Percentiles rank a stretch among this genome's conserved stretches.
Conservation (phyloP, 2,888 invertebrate genomes). For the Venusia cambrica region DNA sequence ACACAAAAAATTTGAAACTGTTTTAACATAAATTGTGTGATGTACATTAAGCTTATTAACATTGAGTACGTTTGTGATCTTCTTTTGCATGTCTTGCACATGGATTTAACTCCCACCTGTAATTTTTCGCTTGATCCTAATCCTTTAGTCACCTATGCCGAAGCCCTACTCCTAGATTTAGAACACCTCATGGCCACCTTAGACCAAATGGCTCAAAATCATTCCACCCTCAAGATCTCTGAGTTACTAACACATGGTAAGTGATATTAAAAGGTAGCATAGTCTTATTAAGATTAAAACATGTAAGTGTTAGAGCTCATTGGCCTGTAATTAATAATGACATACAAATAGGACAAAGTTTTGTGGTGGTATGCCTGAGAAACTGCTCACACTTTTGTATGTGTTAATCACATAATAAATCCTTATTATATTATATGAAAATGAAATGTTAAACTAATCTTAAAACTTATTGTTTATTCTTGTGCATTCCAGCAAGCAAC, state of each 20-base stretch:
- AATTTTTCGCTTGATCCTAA: conserved; percentile 60
- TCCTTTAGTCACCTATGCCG: conserved; percentile 76
- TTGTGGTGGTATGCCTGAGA: no score
- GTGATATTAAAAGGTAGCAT: no score
- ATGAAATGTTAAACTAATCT: no score
- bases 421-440: no score
- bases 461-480: conserved; percentile 13
- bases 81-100: conserved; percentile 80
- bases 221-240: conserved; percentile 76
- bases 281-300: no score
- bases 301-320: no score
- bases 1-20: conserved; percentile 11
- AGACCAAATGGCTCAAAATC: conserved; percentile 80
- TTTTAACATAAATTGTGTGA: conserved; percentile 12
- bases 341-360: conserved; percentile 3
- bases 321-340: no score
- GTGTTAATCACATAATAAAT: no score
- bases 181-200: conserved; percentile 80
- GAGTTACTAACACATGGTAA: conserved; percentile 76
- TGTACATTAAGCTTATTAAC: conserved; percentile 23
- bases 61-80: conserved; percentile 43
- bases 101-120: conserved; percentile 60
- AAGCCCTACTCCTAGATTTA: conserved; percentile 79
- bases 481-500: conserved; percentile 63
- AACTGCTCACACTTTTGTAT: no score